Conservation (phyloP, 2,797 vertebrate species). For the Myotis myotis region DNA sequence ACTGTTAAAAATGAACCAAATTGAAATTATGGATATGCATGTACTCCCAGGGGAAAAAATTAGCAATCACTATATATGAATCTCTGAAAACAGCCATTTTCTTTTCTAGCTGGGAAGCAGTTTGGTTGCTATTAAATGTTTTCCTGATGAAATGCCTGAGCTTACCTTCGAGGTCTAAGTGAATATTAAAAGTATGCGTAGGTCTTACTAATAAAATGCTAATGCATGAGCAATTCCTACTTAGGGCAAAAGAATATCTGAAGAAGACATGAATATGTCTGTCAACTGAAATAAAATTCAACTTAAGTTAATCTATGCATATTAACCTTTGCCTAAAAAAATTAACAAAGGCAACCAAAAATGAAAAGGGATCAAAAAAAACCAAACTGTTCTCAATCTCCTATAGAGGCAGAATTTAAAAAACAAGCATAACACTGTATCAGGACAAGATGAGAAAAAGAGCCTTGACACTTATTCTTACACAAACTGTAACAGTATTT, state of each 20-base stretch:
- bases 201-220: conserved; percentile 25
- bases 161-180: background rate
- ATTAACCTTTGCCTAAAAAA: background rate
- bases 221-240: background rate
- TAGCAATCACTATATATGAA: background rate
- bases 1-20: background rate
- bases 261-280: background rate
- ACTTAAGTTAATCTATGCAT: background rate
- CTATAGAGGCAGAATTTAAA: background rate
- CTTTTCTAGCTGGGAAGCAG: background rate
- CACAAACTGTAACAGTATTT: background rate
- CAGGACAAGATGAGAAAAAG: background rate
- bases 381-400: background rate
- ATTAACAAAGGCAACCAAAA: background rate
- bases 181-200: background rate
- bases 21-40: background rate
- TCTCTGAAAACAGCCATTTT: background rate
- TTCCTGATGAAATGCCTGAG: background rate
- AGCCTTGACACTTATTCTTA: background rate
- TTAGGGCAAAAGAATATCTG: background rate
- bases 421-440: background rate
- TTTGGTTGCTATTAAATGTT: background rate
- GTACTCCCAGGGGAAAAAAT: background rate
- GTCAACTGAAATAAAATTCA: conserved; percentile 21
- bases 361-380: conserved; percentile 27